Evolutionary conservation across 1,140 invertebrate genomes (phyloP).

Genomic region (Stegodyphus mimosarum): DNA sequence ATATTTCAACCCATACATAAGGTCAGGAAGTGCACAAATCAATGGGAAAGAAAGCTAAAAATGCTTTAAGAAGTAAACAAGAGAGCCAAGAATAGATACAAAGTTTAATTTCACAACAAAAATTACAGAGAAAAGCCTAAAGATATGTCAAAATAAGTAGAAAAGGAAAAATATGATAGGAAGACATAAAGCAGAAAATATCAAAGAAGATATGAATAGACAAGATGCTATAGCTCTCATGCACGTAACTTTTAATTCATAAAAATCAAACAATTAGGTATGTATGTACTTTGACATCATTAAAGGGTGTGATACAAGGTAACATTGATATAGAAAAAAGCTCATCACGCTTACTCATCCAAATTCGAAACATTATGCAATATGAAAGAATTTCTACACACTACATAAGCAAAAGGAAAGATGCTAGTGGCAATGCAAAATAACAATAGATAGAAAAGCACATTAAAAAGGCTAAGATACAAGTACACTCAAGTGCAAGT

Average conservation of each 20-base stretch:
- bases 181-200: conserved; percentile 48
- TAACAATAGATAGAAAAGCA: conserved; percentile 32
- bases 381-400: conserved; percentile 16
- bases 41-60: conserved; percentile 24
- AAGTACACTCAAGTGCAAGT: conserved; percentile 2
- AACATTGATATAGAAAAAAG: conserved; percentile 40
- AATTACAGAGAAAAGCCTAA: conserved; percentile 55
- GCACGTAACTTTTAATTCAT: conserved; percentile 19
- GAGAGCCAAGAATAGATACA: conserved; percentile 31
- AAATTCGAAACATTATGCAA: not conserved
- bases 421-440: conserved; percentile 16
- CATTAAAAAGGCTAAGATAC: conserved; percentile 28
- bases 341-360: not conserved
- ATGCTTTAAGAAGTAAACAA: conserved; percentile 34
- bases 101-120: conserved; percentile 53
- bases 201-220: conserved; percentile 32
- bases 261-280: conserved; percentile 5
- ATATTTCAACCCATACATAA: not conserved
- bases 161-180: conserved; percentile 35
- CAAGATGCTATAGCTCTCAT: conserved; percentile 50
- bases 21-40: conserved; percentile 1
- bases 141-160: conserved; percentile 15
- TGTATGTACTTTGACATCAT: conserved; percentile 40
- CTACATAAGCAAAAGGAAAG: conserved; percentile 30
- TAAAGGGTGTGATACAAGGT: conserved; percentile 14